A percentile compares a stretch with the other conserved stretches of the same genome.
phyloP scores from a whole-genome alignment of 2,797 vertebrate species.

The Bradypus variegatus region DNA sequence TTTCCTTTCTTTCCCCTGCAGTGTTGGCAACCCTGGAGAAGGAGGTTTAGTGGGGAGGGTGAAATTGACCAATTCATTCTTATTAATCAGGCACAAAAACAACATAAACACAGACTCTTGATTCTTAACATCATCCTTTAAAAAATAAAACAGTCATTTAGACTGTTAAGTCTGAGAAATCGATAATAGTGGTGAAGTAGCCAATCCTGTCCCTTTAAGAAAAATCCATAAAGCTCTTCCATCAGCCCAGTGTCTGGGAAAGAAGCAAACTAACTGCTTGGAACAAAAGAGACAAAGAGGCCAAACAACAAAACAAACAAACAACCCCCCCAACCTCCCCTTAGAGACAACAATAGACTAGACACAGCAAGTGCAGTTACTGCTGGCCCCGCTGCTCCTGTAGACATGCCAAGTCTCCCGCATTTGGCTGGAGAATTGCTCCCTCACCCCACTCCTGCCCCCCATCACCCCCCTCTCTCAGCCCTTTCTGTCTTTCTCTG shows the following conservation, averaged over 20 bases:
- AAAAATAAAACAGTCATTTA: neutral
- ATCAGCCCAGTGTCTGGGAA: conserved; percentile 64
- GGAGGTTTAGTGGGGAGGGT: neutral
- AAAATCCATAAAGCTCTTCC: conserved; percentile 60
- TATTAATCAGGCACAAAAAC: conserved; percentile 30
- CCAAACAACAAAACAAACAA: conserved; percentile 72
- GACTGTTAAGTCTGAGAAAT: conserved; percentile 16
- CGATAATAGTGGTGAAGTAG: neutral
- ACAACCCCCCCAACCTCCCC: conserved; percentile 52
- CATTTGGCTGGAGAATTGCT: conserved; percentile 54
- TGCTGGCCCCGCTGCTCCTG: conserved; percentile 52
- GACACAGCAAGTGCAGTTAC: conserved; percentile 56
- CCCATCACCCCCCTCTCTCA: neutral
- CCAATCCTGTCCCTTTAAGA: conserved; percentile 64
- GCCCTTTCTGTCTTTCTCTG: conserved; percentile 51
- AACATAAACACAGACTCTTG: neutral
- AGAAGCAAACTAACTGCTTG: conserved; percentile 65
- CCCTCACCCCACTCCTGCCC: conserved; percentile 41
- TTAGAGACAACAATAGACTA: conserved; percentile 57
- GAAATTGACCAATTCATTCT: conserved; percentile 44
- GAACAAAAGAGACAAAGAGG: conserved; percentile 70
- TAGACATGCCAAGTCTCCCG: conserved; percentile 62
- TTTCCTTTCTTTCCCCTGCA: neutral
- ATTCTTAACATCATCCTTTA: conserved; percentile 6
- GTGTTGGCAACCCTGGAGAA: neutral